Conservation (phyloP, 2,113 vertebrate species). For the Aptenodytes forsteri region DNA sequence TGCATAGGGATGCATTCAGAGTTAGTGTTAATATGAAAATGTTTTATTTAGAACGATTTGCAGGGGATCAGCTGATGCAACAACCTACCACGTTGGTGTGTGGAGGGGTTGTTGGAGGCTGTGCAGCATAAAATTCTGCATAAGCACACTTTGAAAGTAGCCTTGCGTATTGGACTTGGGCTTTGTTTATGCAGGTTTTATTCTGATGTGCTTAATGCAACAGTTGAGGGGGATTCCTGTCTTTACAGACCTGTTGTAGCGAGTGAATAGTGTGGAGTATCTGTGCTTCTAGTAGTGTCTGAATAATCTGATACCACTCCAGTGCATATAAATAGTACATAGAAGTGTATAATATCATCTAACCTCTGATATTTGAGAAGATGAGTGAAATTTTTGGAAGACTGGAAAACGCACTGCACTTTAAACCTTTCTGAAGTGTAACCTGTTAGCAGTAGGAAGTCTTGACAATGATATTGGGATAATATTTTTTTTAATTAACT, state of each 20-base stretch:
- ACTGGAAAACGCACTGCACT: neutral
- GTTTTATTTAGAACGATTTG: neutral
- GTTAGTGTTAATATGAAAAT: neutral
- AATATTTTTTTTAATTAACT: neutral
- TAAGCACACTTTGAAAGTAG: neutral
- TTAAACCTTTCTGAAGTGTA: neutral
- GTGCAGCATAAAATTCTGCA: neutral
- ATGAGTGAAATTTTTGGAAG: neutral
- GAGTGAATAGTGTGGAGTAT: neutral
- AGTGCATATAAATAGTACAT: neutral
- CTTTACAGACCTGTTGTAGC: neutral
- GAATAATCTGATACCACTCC: neutral
- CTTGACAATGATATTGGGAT: neutral
- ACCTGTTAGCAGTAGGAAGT: neutral
- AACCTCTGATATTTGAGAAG: neutral
- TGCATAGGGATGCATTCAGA: neutral
- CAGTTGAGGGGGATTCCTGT: neutral
- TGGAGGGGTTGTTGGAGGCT: neutral
- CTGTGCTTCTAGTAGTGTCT: neutral
- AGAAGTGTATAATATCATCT: neutral
- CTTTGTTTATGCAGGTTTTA: neutral
- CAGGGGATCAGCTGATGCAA: neutral
- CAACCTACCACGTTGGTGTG: fast-evolving
- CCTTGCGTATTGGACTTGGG: neutral
- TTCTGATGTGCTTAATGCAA: neutral